Base-by-base conservation (phyloP, 1,140 invertebrate genomes). In the Rhynchophorus ferrugineus region DNA sequence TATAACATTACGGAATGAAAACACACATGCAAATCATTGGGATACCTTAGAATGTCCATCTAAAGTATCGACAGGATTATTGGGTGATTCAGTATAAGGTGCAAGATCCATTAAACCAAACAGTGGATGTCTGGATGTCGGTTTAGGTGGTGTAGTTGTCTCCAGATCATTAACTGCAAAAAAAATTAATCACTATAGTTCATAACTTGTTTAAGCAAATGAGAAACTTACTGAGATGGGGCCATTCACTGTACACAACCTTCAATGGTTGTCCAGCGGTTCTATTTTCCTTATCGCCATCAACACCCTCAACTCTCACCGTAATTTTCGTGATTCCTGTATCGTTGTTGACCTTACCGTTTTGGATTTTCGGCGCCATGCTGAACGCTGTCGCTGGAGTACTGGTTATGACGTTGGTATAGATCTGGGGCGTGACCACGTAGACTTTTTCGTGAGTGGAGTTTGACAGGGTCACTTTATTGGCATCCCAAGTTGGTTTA, bases 391-490 rank as follows among this genome's bases (percentile, higher is more conserved):
- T 56, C 3, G 45, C 38, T 19, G 62, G 58, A n/a, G 60, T 61
- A 13, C 56, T 52, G 11, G 57, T 53, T 16, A 53, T 53, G 17
- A 46, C 22, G 3, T 44, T n/a, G 18, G 42, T 54, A 42, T 16
- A 82, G 74, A 50, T 81, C 51, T 82, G 78, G 6, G 84, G 83
- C 2, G 85, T 88, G 1, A 88, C 84, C 7, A 88, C 80, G 59
- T 87, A 87, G 0, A 87, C 77, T 67, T 83, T 83, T 69, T 89
- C 86, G 56, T 82, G 85, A 3, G 82, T 85, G 34, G 80, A 67
- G 21, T 82, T 77, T 2, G 82, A 81, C 58, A 84, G 79, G 7
- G 82, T 80, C n/a, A 84, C 76, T 64, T 82, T 75, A 47, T 82
- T 73, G 57, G 74, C 66, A 17, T 81, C 76, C 83, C 83, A 86